Conservation (phyloP, 2,888 invertebrate species). For the Acanthosepion esculentum region DNA sequence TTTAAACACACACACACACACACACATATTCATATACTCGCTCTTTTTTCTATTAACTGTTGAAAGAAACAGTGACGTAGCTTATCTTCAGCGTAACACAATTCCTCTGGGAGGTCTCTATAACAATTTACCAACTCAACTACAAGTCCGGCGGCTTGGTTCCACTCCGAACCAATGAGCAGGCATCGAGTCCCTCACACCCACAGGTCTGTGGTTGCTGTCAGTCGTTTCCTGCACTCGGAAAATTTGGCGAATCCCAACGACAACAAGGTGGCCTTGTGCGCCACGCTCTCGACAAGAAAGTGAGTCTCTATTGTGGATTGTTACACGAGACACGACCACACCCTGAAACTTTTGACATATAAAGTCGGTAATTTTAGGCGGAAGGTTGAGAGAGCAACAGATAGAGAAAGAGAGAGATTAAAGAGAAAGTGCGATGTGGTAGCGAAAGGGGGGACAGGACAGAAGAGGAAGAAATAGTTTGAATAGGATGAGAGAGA, state of each 20-base stretch:
- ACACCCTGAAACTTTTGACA: constrained; percentile 5
- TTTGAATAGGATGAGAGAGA: neutral
- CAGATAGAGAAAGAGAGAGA: too few relatives aligned
- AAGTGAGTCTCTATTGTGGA: neutral
- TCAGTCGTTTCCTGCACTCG: neutral
- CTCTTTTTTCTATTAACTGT: too few relatives aligned
- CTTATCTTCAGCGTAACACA: neutral
- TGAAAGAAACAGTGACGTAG: neutral
- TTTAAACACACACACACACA: too few relatives aligned
- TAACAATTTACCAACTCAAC: neutral
- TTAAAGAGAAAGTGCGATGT: neutral
- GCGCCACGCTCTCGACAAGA: neutral
- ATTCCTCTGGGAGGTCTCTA: neutral
- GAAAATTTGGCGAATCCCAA: neutral
- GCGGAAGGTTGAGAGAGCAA: neutral
- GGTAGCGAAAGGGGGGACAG: neutral
- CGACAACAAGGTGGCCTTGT: constrained; percentile 23
- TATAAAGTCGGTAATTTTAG: neutral
- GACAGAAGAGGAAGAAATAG: neutral
- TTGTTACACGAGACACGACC: neutral
- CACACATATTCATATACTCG: too few relatives aligned
- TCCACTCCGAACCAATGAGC: neutral
- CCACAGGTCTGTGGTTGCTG: neutral
- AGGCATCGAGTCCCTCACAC: neutral
- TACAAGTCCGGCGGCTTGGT: neutral